Base-by-base conservation (phyloP, 1,140 invertebrate species). In the Drosophila kanapiae region DNA sequence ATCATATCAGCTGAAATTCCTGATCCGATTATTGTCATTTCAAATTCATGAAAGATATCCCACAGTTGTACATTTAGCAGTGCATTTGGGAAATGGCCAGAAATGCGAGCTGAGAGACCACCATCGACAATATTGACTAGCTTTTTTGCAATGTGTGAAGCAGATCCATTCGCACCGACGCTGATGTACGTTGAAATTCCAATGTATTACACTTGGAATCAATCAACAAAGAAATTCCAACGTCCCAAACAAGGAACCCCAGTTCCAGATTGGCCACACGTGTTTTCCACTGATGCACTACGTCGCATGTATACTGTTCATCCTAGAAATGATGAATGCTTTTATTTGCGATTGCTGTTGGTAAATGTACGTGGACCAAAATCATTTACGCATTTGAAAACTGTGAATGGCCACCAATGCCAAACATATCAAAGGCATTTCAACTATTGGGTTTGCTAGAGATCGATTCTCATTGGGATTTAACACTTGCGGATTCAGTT, bases 41-140 rank as follows among this genome's bases (percentile, higher is more conserved):
- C n/a, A n/a, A n/a, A n/a, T n/a, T n/a, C n/a, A n/a, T n/a, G n/a
- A n/a, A n/a, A n/a, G n/a, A n/a, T n/a, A n/a, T n/a, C n/a, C n/a
- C n/a, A n/a, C n/a, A n/a, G n/a, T n/a, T n/a, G n/a, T n/a, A n/a
- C n/a, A n/a, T n/a, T n/a, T n/a, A n/a, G n/a, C n/a, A n/a, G n/a
- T n/a, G n/a, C n/a, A n/a, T n/a, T 71, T 94, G 47, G 93, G 93
- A 70, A 91, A 92, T 74, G 86, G 87, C 51, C 92, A 94, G 75
- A 40, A 91, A 93, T 65, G 84, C 42, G 63, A 78, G 69, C 70
- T 68, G 60, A 79, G 56, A 23, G 58, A 80, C 82, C 91, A 54
- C 91, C 82, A 79, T 45, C 72, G 16, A 91, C 91, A 45, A 91
- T 82, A 79, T 74, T 93, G 47, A 93, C 91, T 40, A 84, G 79